Evolutionary conservation across 23 tunicate species (phyloP), one percentile per base, ranked within the genome.

Genomic region (Ascidia mentula): DNA sequence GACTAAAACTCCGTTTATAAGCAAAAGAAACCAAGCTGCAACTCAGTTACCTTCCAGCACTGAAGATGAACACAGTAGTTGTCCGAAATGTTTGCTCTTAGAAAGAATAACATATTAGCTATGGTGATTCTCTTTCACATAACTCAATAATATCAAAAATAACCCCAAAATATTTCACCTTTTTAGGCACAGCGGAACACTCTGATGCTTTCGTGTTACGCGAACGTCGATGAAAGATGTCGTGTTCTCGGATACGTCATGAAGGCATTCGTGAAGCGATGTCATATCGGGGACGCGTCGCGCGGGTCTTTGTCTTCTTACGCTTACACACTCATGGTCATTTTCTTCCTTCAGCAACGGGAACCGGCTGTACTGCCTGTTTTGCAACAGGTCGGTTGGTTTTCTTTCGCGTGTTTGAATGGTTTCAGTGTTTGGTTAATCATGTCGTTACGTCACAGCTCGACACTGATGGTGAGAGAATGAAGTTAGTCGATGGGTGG

Each of bases 281-380:
- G 90, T 59, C 53, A 77, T 37, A 96, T 96, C 79, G 97, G 97
- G 7, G 99, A 96, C 60, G 99, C 99, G 33, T 91, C 97, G 0
- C 72, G 89, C 1, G 94, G 97, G 26, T 87, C 99, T 13, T 72
- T 96, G 38, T 91, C 97, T 22, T 96, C 99, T 22, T 96, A 96
- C 75, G 99, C 99, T 3, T 96, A 96, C 94, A 91, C 89, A 8
- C 80, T 96, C 34, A 80, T 96, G 87, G 93, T 88, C 53, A 91
- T 96, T 32, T 92, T 82, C 85, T 96, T 40, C 69, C 90, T 96
- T 17, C 99, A 96, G 46, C 97, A 96, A 38, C 74, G 84, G 20
- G 60, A 84, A 1, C 86, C 84, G 1, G 89, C 98, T 30, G 99
- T 96, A 0, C 72, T 96, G 40, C 97, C 99, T 31, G 94, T 90